Base-by-base conservation (phyloP, 35 echinoderm and acorn worm species). In the Ophiothrix spiculata region DNA sequence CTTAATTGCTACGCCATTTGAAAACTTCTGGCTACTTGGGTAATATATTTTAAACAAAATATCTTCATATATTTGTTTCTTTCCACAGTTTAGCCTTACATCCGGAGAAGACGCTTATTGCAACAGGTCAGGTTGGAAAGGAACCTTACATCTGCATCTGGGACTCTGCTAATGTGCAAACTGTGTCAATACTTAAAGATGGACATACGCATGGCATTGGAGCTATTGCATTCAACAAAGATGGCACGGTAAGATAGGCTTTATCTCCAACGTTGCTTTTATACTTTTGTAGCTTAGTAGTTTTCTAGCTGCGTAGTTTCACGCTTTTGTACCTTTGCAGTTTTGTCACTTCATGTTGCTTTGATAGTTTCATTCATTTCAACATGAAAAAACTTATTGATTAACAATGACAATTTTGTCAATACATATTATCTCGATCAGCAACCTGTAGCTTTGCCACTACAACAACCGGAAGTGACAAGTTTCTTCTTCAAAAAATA, bases 121-220 rank as follows among this genome's bases (percentile, higher is more conserved):
- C 96, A 56, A 99, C 96, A 39, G 96, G 92, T 32, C 96, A 99
- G 46, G 87, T 99, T 37, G 96, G 96, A 29, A 99, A 99, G 75
- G 96, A 99, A 41, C 96, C 95, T 23, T 99, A 99, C 83, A 99
- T 99, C 63, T 99, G 96, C 87, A 84, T 99, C 19, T 99, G 96
- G 96, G 89, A 99, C 39, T 89, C 96, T 39, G 42, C 80, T 64
- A 93, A 88, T 80, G 89, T 99, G 13, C 89, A 92, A 75, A 99
- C 96, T 4, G 80, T 94, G 13, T 94, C 96, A 0, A 99, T 99
- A 40, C 87, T 94, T 23, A 99, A 99, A 82, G 96, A 99, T 91
- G 96, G 92, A 16, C 96, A 99, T 79, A 87, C 88, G 28, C 92
- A 99, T 80, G 96, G 96, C 10, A 86, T 99, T 74, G 92, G 88